Evolutionary conservation across 2,797 vertebrate genomes (phyloP).

Genomic region (Chromis chromis): DNA sequence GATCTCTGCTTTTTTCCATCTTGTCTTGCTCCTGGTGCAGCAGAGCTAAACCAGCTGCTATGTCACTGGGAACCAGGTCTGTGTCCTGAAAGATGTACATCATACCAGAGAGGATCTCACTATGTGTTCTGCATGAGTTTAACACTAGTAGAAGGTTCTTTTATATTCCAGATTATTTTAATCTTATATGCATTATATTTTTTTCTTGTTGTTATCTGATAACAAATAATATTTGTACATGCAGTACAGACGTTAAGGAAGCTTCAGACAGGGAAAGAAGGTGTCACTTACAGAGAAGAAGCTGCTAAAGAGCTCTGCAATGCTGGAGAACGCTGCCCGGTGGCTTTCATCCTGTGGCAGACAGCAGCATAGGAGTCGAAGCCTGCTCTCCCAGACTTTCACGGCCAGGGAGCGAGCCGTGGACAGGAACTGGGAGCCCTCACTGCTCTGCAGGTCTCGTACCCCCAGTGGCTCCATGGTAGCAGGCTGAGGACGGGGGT

Average conservation of each 20-base stretch:
- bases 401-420: constrained; percentile 89
- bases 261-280: background rate
- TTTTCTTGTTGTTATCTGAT: background rate
- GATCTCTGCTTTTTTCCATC: constrained; percentile 87
- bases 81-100: constrained; percentile 89
- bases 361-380: constrained; percentile 93
- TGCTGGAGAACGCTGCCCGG: constrained; percentile 92
- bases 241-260: background rate
- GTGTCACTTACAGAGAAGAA: constrained; percentile 91
- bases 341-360: constrained; percentile 91
- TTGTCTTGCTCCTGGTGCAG: constrained; percentile 97
- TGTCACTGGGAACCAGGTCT: constrained; percentile 95
- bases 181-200: background rate
- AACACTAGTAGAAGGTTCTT: background rate
- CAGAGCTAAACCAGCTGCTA: constrained; percentile 93
- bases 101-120: background rate
- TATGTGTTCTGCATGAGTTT: background rate
- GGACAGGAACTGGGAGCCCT: constrained; percentile 88
- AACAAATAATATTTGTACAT: background rate
- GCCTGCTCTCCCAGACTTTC: constrained; percentile 93
- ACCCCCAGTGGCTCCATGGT: constrained; percentile 42
- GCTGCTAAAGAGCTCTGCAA: constrained; percentile 89
- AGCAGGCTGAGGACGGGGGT: constrained; percentile 70
- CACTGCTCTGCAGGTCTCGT: constrained; percentile 88
- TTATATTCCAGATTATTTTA: background rate